Evolutionary conservation across 1,140 invertebrate genomes (phyloP).

Genomic region (Metopolophium dirhodum): DNA sequence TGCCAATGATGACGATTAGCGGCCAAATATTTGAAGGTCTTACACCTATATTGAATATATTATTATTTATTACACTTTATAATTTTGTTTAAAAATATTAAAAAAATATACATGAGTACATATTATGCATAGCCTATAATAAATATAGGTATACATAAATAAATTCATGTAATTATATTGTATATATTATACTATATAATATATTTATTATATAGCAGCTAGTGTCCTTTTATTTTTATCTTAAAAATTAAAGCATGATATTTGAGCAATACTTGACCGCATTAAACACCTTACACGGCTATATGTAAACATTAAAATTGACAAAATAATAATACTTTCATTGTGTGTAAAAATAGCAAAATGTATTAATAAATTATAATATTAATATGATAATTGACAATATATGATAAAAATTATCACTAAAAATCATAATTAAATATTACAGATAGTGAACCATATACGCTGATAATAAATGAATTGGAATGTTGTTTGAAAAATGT

Average conservation of each 20-base stretch:
- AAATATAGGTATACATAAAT: too few species aligned
- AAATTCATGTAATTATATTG: too few species aligned
- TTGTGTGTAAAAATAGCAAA: too few species aligned
- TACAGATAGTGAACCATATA: background rate
- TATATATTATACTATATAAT: too few species aligned
- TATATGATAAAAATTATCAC: background rate
- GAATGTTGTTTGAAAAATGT: conserved; percentile 33
- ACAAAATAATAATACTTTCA: background rate
- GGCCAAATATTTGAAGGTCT: background rate
- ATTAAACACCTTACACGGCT: background rate
- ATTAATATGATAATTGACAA: background rate
- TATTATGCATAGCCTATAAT: too few species aligned
- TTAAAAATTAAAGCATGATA: background rate
- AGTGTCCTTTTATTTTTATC: too few species aligned
- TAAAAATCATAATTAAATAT: background rate
- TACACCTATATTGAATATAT: background rate
- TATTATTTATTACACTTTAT: background rate
- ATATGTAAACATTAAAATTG: background rate
- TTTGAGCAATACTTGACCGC: background rate
- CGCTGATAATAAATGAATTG: conserved; percentile 4
- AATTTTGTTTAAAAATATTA: background rate
- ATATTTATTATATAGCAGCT: too few species aligned
- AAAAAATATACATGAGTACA: background rate
- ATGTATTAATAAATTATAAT: too few species aligned
- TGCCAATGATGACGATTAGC: background rate